Evolutionary conservation across 2,797 vertebrate species (phyloP).

Genomic region (Ptychobarbus kaznakovi): DNA sequence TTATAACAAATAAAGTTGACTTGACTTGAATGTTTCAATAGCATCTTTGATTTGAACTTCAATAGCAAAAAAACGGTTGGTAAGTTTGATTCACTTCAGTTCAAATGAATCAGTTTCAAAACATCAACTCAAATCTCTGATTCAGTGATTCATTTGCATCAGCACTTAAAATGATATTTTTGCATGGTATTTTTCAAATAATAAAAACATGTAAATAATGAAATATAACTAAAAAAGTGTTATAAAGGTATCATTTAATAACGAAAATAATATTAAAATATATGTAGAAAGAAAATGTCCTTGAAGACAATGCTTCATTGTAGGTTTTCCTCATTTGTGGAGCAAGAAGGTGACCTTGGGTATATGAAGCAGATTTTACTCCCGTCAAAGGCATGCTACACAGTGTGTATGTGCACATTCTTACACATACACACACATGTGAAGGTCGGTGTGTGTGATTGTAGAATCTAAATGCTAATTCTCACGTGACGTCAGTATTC

Average conservation of each 20-base stretch:
- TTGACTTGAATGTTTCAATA: neutral
- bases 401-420: neutral
- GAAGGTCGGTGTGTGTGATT: conserved; percentile 41
- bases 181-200: neutral
- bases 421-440: conserved; percentile 22
- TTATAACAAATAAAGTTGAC: neutral
- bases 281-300: conserved; percentile 29
- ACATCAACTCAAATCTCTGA: neutral
- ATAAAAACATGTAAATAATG: neutral
- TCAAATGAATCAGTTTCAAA: neutral
- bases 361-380: conserved; percentile 53
- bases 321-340: conserved; percentile 22
- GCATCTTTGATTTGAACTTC: neutral
- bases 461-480: conserved; percentile 52
- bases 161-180: neutral
- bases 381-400: neutral
- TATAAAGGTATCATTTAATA: neutral
- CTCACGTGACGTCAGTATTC: conserved; percentile 54
- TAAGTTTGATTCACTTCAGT: neutral
- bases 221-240: neutral
- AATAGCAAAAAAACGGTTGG: neutral
- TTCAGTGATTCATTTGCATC: neutral
- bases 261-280: neutral
- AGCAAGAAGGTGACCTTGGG: conserved; percentile 77
- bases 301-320: conserved; percentile 25